Evolutionary conservation across 1,140 invertebrate species (phyloP).

Genomic region (Hetaerina americana): DNA sequence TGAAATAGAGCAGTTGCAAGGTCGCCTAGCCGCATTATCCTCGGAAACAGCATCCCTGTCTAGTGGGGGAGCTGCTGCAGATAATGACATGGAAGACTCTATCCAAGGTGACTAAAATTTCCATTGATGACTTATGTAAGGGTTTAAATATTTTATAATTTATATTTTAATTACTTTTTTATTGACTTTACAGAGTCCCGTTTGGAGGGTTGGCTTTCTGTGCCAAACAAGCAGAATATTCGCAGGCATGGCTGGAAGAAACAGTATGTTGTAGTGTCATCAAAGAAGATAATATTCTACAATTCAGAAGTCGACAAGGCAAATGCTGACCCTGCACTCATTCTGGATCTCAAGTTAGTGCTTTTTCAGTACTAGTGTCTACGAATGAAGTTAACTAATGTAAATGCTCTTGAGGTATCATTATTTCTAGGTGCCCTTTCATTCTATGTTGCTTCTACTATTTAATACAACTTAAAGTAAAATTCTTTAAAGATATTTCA

Average conservation of each 20-base stretch:
- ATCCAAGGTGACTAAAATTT: conserved; percentile 22
- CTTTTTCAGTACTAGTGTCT: too few species aligned
- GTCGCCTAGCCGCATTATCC: conserved; percentile 53
- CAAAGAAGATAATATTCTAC: conserved; percentile 95
- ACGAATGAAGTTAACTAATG: too few species aligned
- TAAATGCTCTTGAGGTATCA: too few species aligned
- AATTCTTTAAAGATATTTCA: too few species aligned
- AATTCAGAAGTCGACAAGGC: conserved; percentile 89
- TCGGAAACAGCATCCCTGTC: conserved; percentile 82
- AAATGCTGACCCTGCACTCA: conserved; percentile 87
- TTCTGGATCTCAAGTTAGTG: conserved; percentile 82
- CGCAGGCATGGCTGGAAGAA: conserved; percentile 92
- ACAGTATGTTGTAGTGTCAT: conserved; percentile 93
- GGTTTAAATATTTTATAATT: background rate
- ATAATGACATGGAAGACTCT: conserved; percentile 54
- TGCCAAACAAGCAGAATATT: conserved; percentile 92
- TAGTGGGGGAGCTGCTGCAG: conserved; percentile 60
- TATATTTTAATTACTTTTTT: background rate
- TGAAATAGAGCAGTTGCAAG: conserved; percentile 84
- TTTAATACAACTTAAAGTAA: too few species aligned
- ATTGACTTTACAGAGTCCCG: conserved; percentile 48
- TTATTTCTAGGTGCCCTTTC: too few species aligned
- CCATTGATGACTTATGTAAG: background rate
- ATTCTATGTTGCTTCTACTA: too few species aligned
- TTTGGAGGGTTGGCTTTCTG: conserved; percentile 89